These are phyloP conservation scores for Drosophila meridionalis DNA, from an alignment of 2,888 invertebrate species.

Conservation along the genomic window DNA sequence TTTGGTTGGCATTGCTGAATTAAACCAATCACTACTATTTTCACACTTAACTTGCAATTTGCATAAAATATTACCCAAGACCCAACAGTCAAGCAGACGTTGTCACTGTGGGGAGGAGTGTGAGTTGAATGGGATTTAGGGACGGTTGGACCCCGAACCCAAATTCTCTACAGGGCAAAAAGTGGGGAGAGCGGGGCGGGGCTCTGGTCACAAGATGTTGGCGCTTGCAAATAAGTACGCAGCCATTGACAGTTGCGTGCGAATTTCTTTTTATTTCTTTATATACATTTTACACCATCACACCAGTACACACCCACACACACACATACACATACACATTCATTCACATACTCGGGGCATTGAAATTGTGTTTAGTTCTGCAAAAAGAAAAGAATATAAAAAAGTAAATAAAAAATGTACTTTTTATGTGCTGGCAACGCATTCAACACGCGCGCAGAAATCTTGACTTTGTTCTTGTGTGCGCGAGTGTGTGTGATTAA, in stretches of 20 bases:
- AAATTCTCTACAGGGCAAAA: not conserved
- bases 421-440: constrained; percentile 19
- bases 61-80: constrained; percentile 83
- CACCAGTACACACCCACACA: constrained; percentile 28
- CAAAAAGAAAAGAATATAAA: constrained; percentile 20
- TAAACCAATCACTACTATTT: constrained; percentile 84
- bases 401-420: constrained; percentile 7
- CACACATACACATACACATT: constrained; percentile 20
- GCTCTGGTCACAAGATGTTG: constrained; percentile 34
- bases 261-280: constrained; percentile 76
- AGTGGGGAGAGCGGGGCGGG: not conserved
- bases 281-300: constrained; percentile 45
- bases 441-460: constrained; percentile 11
- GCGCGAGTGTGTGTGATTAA: constrained; percentile 36
- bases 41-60: constrained; percentile 84
- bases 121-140: constrained; percentile 17
- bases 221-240: constrained; percentile 68
- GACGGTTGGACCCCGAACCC: not conserved
- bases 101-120: constrained; percentile 36
- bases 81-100: constrained; percentile 73
- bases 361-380: constrained; percentile 62
- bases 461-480: constrained; percentile 16
- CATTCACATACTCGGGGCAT: constrained; percentile 39
- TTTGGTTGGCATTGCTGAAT: constrained; percentile 82
- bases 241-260: constrained; percentile 76